Evolutionary conservation across 2,888 invertebrate species (phyloP), one percentile per base, ranked within the genome.

Genomic region (Neoascia interrupta): DNA sequence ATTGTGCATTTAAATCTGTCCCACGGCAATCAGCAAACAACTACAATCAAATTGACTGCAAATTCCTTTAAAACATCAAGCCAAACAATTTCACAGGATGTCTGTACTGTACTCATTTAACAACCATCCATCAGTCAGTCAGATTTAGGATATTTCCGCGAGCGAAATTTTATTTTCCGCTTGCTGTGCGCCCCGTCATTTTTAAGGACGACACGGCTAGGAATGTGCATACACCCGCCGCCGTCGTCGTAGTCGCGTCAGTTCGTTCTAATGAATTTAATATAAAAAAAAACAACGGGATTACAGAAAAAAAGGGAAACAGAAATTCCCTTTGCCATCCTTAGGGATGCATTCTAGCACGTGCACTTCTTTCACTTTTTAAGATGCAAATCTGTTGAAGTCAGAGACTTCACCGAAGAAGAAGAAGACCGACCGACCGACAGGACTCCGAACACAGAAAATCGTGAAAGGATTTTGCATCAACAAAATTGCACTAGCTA

Each of bases 401-500:
- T 45, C 54, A 74, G 60, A 74, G n/a, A n/a, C n/a, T n/a, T n/a
- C n/a, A n/a, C n/a, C n/a, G n/a, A n/a, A n/a, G n/a, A n/a, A n/a
- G n/a, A n/a, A 61, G 68, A 54, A 68, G 60, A 54, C 60, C 60
- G 61, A 34, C 68, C 74, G 31, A 68, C 68, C 74, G 60, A 74
- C 58, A 74, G 43, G 74, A 60, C 45, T 69, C 61, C 69, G 69
- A 63, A n/a, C n/a, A n/a, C 69, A 43, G 41, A 69, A 16, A 37
- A 63, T 69, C 75, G 69, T 75, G 75, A 75, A 70, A 75, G 43
- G 69, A 75, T 69, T 69, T 51, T n/a, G n/a, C n/a, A n/a, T n/a
- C n/a, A n/a, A n/a, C n/a, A n/a, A 34, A 23, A 54, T 69, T 41
- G 16, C 43, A 18, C 34, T 49, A 49, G 13, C 5, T 8, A 13